Evolutionary conservation across 37 sponge, comb jelly and placozoan genomes (phyloP), one percentile per base, ranked within the genome.

Genomic region (Haliclona indistincta): DNA sequence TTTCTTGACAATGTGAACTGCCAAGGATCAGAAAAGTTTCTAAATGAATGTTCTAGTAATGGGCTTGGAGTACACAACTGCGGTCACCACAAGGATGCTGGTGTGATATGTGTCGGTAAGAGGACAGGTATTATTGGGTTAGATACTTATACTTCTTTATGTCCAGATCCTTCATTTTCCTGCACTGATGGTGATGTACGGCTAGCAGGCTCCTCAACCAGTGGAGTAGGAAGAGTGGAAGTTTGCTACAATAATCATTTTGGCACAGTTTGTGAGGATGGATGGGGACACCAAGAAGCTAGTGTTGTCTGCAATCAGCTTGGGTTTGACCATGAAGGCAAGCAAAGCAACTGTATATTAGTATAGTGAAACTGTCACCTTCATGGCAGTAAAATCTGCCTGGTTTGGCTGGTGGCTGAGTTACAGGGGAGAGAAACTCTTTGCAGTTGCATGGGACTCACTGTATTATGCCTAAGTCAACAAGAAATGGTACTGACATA

Each of bases 211-310:
- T 75, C 76, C 5, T 3, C 44, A 23, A 38, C 26, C 20, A 37
- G 15, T n/a, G 25, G 45, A 4, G 63, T 75, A n/a, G 84, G 84
- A 32, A 64, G 87, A 30, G 81, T 86, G 23, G 87, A 86, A 43
- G 28, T 80, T 1, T 86, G 79, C 68, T 60, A 69, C 60, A 79
- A 73, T 56, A 65, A 62, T 22, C 19, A 37, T 0, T 86, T 81
- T 81, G 81, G 87, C 3, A 68, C 70, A 17, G 63, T 86, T 1
- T 86, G 87, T 45, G 63, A 43, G 4, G 30, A 28, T 7, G 37
- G 23, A 36, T 86, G 69, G 74, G 60, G 19, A 37, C 43, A 39
- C 33, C 66, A 43, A 17, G 81, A 66, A 23, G 87, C 87, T 17
- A 33, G 20, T 1, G 87, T 86, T 1, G 70, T 74, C 29, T 83